A percentile compares a stretch with the other conserved stretches of the same genome.
Evolutionary conservation across 2,113 vertebrate genomes (phyloP).

Genomic region (Cebidichthys violaceus): DNA sequence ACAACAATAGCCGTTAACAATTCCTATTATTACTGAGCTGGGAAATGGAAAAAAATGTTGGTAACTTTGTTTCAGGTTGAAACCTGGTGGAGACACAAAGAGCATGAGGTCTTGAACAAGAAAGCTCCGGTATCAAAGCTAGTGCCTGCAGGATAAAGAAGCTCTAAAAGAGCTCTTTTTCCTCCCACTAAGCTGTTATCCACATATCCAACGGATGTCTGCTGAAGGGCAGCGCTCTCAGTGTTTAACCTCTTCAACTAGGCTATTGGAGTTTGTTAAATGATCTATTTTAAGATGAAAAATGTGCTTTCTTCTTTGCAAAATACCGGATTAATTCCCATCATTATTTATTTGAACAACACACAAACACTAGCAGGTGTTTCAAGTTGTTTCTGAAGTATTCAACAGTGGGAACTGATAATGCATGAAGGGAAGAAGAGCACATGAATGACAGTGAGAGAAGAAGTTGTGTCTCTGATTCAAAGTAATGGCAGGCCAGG

Average conservation of each 20-base stretch:
- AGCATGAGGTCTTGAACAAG: slow-evolving; percentile 3
- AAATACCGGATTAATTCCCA: neutral
- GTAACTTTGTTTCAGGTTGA: neutral
- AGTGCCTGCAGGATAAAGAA: slow-evolving; percentile 9
- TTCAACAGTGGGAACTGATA: neutral
- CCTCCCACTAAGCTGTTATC: slow-evolving; percentile 10
- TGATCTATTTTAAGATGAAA: slow-evolving; percentile 35
- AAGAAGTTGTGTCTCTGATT: neutral
- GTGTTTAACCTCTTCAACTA: slow-evolving; percentile 37
- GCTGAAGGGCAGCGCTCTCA: slow-evolving; percentile 31
- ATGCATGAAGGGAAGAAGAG: neutral
- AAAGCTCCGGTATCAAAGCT: slow-evolving; percentile 1
- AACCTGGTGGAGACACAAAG: neutral
- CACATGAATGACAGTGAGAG: neutral
- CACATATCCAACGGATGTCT: slow-evolving; percentile 10
- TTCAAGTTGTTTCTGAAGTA: neutral
- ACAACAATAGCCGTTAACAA: neutral
- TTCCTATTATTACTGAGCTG: neutral
- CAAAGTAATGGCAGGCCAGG: neutral
- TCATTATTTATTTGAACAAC: slow-evolving; percentile 3
- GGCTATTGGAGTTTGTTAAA: slow-evolving; percentile 29
- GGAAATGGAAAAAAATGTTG: neutral
- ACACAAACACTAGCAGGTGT: neutral
- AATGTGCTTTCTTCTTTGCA: neutral
- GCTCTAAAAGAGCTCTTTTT: neutral